phyloP scores from a whole-genome alignment of 2,113 vertebrate genomes.

The Coturnix japonica region DNA sequence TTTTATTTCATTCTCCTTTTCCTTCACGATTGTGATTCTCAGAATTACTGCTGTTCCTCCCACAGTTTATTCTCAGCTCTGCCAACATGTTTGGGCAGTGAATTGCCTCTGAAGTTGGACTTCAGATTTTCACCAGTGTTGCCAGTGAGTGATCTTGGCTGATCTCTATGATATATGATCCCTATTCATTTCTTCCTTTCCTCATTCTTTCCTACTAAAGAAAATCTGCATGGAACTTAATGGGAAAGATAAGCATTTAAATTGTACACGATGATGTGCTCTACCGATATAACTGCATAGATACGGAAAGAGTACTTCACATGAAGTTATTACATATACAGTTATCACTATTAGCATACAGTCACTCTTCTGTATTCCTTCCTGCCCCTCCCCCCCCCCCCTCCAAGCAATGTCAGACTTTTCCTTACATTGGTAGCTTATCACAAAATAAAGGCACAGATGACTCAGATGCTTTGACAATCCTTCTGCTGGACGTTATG shows the following conservation, averaged over 20 bases:
- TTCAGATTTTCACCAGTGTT: neutral
- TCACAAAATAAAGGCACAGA: neutral
- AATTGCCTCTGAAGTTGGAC: neutral
- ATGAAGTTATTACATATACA: neutral
- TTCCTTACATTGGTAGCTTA: neutral
- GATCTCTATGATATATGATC: too few relatives aligned
- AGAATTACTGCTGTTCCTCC: neutral
- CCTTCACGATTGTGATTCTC: neutral
- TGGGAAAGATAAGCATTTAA: neutral
- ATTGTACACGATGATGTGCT: neutral
- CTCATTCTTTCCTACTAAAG: neutral
- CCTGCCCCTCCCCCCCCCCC: neutral
- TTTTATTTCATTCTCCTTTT: neutral
- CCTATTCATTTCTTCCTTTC: neutral
- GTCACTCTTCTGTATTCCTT: neutral
- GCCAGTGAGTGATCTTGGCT: neutral
- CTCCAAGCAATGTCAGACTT: neutral
- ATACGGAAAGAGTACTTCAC: neutral
- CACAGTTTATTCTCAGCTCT: neutral
- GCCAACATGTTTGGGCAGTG: neutral
- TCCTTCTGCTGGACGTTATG: neutral
- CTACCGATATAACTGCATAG: neutral
- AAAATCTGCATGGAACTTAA: neutral
- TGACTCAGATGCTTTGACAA: neutral
- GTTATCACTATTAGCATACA: neutral